These are phyloP conservation scores for Myodes glareolus DNA, from an alignment of 2,113 vertebrate genomes.

Conservation along the genomic window DNA sequence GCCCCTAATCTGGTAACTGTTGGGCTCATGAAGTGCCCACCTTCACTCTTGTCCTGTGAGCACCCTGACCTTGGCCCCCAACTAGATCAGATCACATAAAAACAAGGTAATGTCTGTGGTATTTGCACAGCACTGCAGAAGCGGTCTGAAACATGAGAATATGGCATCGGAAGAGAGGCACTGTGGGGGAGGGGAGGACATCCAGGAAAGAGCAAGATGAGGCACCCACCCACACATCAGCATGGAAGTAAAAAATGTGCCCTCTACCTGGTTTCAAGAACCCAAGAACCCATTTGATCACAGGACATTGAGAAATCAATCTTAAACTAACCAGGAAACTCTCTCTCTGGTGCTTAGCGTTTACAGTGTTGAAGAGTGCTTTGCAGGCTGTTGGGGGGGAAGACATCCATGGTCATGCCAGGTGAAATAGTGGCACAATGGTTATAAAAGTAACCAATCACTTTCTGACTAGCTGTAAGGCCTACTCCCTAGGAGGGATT, in stretches of 20 bases:
- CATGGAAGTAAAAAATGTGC: neutral
- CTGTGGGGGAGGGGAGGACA: no score
- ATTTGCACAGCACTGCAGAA: neutral
- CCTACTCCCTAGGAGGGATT: neutral
- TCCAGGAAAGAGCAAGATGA: neutral
- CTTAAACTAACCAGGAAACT: neutral
- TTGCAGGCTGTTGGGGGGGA: neutral
- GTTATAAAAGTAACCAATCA: neutral
- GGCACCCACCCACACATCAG: neutral
- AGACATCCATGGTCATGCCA: neutral
- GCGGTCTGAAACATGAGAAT: neutral
- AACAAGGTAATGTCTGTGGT: neutral
- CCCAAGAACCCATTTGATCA: neutral
- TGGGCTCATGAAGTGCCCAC: neutral
- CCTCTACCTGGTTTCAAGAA: neutral
- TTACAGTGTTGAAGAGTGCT: neutral
- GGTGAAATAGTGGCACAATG: neutral
- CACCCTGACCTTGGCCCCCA: neutral
- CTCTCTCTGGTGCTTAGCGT: neutral
- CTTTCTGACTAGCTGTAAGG: neutral
- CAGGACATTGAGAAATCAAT: neutral
- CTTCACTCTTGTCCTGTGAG: neutral
- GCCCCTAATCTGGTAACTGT: neutral
- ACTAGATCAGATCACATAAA: neutral
- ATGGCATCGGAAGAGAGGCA: neutral